Evolutionary conservation across 2,888 invertebrate genomes (phyloP).

Genomic region (Rhamnusium bicolor): DNA sequence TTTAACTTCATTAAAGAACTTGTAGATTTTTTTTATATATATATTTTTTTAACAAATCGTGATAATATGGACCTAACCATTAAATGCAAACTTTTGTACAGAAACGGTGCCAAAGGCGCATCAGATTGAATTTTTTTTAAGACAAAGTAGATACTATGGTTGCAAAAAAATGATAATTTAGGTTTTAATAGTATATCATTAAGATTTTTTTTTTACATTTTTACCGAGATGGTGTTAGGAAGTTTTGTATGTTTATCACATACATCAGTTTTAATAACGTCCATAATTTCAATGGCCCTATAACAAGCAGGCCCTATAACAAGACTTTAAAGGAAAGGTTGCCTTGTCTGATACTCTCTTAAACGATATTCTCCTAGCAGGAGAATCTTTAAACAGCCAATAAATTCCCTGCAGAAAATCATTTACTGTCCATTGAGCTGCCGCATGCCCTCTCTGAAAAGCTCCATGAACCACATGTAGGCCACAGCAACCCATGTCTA

Average conservation of each 20-base stretch:
- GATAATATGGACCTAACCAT: neutral
- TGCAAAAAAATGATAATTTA: neutral
- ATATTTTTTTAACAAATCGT: neutral
- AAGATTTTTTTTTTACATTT: neutral
- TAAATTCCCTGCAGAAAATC: constrained; percentile 51
- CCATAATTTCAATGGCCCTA: constrained; percentile 6
- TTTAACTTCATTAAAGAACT: neutral
- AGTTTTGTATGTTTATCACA: neutral
- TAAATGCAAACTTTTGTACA: neutral
- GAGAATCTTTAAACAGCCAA: constrained; percentile 28
- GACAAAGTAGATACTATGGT: neutral
- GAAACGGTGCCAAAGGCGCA: neutral
- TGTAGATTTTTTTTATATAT: neutral
- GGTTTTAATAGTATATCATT: neutral
- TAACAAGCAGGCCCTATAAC: neutral
- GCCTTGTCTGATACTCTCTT: neutral
- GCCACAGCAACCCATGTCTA: no score
- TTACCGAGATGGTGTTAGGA: neutral
- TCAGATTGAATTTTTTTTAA: neutral
- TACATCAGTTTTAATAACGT: neutral
- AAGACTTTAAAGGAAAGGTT: constrained; percentile 2
- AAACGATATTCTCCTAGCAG: constrained; percentile 28
- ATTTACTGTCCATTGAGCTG: constrained; percentile 13
- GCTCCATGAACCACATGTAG: no score
- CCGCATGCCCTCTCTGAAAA: no score